Base-by-base conservation (phyloP, 64 coral and sea anemone species). In the Montipora sp. region DNA sequence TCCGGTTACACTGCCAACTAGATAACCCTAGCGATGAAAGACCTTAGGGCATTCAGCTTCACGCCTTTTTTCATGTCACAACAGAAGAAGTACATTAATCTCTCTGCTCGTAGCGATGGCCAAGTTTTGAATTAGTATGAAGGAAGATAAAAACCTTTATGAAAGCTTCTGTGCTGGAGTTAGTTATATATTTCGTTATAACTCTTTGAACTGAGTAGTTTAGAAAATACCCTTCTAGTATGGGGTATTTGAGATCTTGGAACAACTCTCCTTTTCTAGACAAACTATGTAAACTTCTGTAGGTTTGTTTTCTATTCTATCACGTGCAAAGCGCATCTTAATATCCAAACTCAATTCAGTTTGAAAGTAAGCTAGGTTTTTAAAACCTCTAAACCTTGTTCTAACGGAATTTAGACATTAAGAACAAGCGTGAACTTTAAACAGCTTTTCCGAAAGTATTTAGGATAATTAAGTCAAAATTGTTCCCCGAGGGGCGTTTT, bases 11-110 rank as follows among this genome's bases (percentile, higher is more conserved):
- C 65, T 22, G 82, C 3, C 44, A 36, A 36, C 36, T 36, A 50
- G 82, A 85, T 85, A 85, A 85, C 46, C n/a, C 11, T 48, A 3
- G 65, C 71, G 82, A 49, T 85, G 82, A 85, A 71, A 51, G 58
- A 12, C 22, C 15, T 65, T 51, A 43, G 12, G 27, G 1, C 44
- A 63, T 82, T 72, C n/a, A 43, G 5, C 18, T 51, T 85, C 82
- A 72, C 82, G 82, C 82, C 82, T 85, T n/a, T 71, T n/a, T 15
- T 85, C 19, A 23, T 71, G 47, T 44, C 15, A 3, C 14, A 70
- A 48, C 45, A 68, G 63, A 50, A 85, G 68, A 21, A 11, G 23
- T 71, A 71, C 7, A 85, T 68, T 68, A 68, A 49, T 67, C 59
- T 0, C 5, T 4, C 19, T 61, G 18, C 10, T 4, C 0, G 12